Percentiles rank a stretch among this genome's conserved stretches.
phyloP scores from a whole-genome alignment of 2,888 invertebrate genomes.

The Drosophila prolongata region DNA sequence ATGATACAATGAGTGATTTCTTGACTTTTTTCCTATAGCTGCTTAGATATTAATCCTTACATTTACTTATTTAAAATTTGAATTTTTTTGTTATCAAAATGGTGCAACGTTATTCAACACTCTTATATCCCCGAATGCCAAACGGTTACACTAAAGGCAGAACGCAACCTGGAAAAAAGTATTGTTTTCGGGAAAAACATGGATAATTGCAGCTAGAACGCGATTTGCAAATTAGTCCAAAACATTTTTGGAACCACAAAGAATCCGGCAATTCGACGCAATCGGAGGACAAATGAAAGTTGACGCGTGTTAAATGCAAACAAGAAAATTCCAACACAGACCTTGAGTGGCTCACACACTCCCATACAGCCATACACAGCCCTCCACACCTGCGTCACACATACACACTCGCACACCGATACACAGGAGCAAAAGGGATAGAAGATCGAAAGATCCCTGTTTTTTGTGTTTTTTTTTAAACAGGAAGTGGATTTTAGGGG shows the following conservation, averaged over 20 bases:
- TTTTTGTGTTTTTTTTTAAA: slow-evolving; percentile 20
- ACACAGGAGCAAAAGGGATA: slow-evolving; percentile 52
- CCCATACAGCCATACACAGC: slow-evolving; percentile 18
- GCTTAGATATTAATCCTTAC: not conserved
- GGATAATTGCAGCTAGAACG: slow-evolving; percentile 53
- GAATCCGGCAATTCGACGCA: slow-evolving; percentile 24
- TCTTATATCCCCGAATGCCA: slow-evolving; percentile 14
- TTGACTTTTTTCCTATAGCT: not conserved
- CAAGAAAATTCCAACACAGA: slow-evolving; percentile 74
- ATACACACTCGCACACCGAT: slow-evolving; percentile 36
- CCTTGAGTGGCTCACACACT: slow-evolving; percentile 67
- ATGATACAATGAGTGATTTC: too few relatives aligned
- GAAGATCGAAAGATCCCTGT: slow-evolving; percentile 18
- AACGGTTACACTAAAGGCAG: slow-evolving; percentile 2
- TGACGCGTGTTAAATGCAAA: slow-evolving; percentile 35
- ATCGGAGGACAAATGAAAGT: slow-evolving; percentile 10
- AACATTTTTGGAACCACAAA: not conserved
- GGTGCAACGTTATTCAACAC: slow-evolving; percentile 24
- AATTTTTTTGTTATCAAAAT: slow-evolving; percentile 1
- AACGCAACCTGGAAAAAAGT: slow-evolving; percentile 49
- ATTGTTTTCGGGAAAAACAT: slow-evolving; percentile 67
- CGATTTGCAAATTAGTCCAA: slow-evolving; percentile 9
- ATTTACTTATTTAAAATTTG: not conserved
- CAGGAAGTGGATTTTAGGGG: slow-evolving; percentile 28
- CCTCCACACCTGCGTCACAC: slow-evolving; percentile 31